A percentile compares a stretch with the other conserved stretches of the same genome.
Evolutionary conservation across 2,888 invertebrate species (phyloP).

Genomic region (Chirona hameri): DNA sequence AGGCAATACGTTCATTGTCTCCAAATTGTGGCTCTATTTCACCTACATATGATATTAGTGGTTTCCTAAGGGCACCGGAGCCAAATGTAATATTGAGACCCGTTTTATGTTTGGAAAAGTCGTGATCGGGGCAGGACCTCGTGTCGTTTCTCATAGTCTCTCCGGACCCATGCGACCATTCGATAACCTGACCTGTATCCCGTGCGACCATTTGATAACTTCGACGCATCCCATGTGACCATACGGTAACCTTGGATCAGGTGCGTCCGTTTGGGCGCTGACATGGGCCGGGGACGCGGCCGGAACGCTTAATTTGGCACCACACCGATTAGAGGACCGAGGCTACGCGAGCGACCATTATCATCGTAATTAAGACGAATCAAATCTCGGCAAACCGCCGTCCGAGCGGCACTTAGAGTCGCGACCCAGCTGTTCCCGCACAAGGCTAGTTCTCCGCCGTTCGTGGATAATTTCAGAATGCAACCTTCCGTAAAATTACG

Average conservation of each 20-base stretch:
- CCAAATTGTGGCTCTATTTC: too few species aligned
- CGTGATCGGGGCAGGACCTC: too few species aligned
- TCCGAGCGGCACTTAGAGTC: not conserved
- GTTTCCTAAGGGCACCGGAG: too few species aligned
- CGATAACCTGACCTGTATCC: too few species aligned
- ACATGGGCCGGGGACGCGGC: not conserved
- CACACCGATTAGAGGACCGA: not conserved
- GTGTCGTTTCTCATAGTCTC: too few species aligned
- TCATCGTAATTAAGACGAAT: constrained; percentile 2
- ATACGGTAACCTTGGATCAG: not conserved
- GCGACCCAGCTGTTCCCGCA: not conserved
- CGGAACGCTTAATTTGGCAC: not conserved
- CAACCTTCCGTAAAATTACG: constrained; percentile 22
- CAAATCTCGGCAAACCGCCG: not conserved
- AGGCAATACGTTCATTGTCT: too few species aligned
- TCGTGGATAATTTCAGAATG: constrained; percentile 4
- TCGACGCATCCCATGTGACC: not conserved
- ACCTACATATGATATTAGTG: too few species aligned
- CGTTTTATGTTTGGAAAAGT: too few species aligned
- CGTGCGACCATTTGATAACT: too few species aligned
- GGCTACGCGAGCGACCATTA: not conserved
- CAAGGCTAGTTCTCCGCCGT: not conserved
- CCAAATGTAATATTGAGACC: too few species aligned
- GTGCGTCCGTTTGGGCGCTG: not conserved
- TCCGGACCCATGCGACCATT: too few species aligned